Conservation (phyloP, 2,888 invertebrate species). For the Lymantria dispar region DNA sequence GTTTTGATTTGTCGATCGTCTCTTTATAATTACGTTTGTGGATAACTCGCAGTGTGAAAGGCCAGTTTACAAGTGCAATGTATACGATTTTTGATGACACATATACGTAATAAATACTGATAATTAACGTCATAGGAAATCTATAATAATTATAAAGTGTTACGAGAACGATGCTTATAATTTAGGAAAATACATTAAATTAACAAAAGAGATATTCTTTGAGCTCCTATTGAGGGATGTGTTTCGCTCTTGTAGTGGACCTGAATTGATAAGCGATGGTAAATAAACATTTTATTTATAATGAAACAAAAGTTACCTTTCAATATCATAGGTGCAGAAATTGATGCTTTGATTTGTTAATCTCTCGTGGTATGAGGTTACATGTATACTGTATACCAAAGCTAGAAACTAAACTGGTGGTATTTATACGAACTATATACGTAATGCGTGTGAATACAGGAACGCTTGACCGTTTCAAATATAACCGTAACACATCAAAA, state of each 20-base stretch:
- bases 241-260: conserved; percentile 51
- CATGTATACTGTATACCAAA: conserved; percentile 81
- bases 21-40: conserved; percentile 46
- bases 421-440: conserved; percentile 39
- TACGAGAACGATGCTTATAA: conserved; percentile 70
- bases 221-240: conserved; percentile 58
- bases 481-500: conserved; percentile 54
- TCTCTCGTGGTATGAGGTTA: conserved; percentile 58
- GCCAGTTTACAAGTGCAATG: conserved; percentile 83
- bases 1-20: conserved; percentile 63
- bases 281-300: conserved; percentile 56
- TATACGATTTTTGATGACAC: conserved; percentile 82
- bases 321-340: conserved; percentile 60
- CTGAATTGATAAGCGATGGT: conserved; percentile 47
- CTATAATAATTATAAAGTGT: conserved; percentile 74
- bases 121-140: conserved; percentile 75
- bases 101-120: conserved; percentile 80
- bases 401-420: conserved; percentile 75
- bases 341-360: conserved; percentile 38
- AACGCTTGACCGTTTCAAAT: conserved; percentile 31
- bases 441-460: conserved; percentile 38
- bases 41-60: conserved; percentile 61
- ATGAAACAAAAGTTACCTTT: conserved; percentile 77
- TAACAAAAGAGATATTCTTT: conserved; percentile 61
- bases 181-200: conserved; percentile 56